A percentile compares a stretch with the other conserved stretches of the same genome.
These are phyloP conservation scores for Caradrina clavipalpis DNA, from an alignment of 2,888 invertebrate species.

Conservation along the genomic window DNA sequence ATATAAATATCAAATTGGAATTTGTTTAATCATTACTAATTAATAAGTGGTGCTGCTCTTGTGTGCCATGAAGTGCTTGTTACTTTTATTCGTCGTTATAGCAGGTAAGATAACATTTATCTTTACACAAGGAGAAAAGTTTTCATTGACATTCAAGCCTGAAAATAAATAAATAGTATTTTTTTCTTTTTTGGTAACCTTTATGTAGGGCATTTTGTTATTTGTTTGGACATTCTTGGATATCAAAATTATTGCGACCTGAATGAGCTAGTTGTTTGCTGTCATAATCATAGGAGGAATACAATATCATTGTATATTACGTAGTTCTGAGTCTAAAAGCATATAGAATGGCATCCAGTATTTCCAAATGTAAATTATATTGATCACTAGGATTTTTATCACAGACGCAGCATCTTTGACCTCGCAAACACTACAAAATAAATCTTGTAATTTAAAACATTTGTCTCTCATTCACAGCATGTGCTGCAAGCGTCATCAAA, in stretches of 20 bases:
- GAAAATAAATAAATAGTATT: not conserved
- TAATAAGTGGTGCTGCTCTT: not conserved
- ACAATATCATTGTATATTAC: not conserved
- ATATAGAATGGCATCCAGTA: not conserved
- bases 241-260: not conserved
- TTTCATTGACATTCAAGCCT: not conserved
- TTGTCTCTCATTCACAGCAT: conserved; percentile 61
- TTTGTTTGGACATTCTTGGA: too few relatives aligned
- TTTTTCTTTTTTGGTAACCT: too few relatives aligned
- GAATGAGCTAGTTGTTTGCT: not conserved
- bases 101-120: conserved; percentile 30
- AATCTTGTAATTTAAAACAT: not conserved
- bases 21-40: conserved; percentile 9
- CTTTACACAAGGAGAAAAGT: not conserved
- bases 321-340: not conserved
- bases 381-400: too few relatives aligned
- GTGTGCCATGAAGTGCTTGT: conserved; percentile 45
- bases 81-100: conserved; percentile 40
- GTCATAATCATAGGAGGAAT: not conserved
- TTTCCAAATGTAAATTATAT: too few relatives aligned
- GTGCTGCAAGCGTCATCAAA: conserved; percentile 72
- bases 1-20: conserved; percentile 19
- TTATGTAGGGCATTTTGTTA: too few relatives aligned
- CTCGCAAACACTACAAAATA: not conserved
- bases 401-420: too few relatives aligned